Conservation (phyloP, 2,113 vertebrate genomes). For the Halcyon senegalensis region DNA sequence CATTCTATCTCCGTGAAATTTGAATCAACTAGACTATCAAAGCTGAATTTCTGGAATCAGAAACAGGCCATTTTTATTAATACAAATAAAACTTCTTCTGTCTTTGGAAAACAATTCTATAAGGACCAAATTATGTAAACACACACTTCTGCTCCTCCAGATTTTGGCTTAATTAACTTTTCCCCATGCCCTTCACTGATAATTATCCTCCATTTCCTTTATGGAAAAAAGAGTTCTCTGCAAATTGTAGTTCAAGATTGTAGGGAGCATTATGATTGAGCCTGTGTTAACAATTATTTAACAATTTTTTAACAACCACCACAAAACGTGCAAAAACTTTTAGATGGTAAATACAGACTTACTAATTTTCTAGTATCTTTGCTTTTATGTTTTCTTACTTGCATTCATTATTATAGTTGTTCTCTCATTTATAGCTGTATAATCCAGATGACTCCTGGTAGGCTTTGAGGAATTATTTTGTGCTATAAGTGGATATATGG, state of each 20-base stretch:
- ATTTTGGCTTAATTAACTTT: slow-evolving; percentile 50
- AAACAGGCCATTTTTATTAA: slow-evolving; percentile 15
- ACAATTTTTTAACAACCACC: not conserved
- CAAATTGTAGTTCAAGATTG: not conserved
- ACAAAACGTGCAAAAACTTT: not conserved
- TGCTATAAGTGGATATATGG: not conserved
- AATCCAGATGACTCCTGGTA: not conserved
- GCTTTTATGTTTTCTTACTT: not conserved
- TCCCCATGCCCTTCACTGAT: not conserved
- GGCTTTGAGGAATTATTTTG: not conserved
- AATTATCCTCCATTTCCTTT: slow-evolving; percentile 4
- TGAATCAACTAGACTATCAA: not conserved
- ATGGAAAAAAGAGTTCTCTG: not conserved
- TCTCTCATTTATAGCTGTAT: not conserved
- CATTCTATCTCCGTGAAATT: not conserved
- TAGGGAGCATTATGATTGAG: not conserved
- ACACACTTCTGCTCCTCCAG: slow-evolving; percentile 11
- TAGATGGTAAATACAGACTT: not conserved
- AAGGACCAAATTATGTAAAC: slow-evolving; percentile 23
- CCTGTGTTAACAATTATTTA: not conserved
- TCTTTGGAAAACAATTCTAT: slow-evolving; percentile 13
- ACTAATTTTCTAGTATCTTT: not conserved
- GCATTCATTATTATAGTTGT: not conserved
- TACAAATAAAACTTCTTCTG: slow-evolving; percentile 19
- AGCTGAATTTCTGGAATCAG: not conserved